These are phyloP conservation scores for Hemicentrotus pulcherrimus DNA, from an alignment of 35 echinoderm and acorn worm genomes.

Conservation along the genomic window DNA sequence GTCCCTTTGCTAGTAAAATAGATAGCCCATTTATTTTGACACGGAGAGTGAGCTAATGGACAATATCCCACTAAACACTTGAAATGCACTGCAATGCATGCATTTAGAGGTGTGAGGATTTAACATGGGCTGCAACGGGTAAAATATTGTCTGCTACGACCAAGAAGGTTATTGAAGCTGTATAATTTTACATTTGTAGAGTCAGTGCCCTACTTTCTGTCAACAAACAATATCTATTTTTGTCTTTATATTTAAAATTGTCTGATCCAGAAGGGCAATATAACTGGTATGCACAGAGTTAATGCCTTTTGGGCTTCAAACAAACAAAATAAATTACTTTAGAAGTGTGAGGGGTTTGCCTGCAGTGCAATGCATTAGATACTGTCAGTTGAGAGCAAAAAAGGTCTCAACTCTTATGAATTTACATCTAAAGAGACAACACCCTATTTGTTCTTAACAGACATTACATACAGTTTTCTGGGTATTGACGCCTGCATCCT, in stretches of 20 bases:
- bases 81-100: background rate
- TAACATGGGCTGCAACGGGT: background rate
- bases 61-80: background rate
- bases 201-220: background rate
- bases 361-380: too few relatives aligned
- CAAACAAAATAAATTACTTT: too few relatives aligned
- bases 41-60: background rate
- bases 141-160: background rate
- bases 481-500: background rate
- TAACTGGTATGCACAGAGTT: too few relatives aligned
- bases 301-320: too few relatives aligned
- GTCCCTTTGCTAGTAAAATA: background rate
- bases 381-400: too few relatives aligned
- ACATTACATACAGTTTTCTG: background rate
- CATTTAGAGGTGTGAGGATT: background rate
- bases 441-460: background rate
- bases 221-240: background rate
- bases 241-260: too few relatives aligned
- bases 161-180: background rate
- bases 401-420: too few relatives aligned
- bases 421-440: background rate
- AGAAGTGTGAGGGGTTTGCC: too few relatives aligned
- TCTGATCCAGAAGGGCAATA: too few relatives aligned
- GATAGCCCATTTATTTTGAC: background rate
- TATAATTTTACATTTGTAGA: background rate